Evolutionary conservation across 2,888 invertebrate genomes (phyloP).

Genomic region (Apantesis nais): DNA sequence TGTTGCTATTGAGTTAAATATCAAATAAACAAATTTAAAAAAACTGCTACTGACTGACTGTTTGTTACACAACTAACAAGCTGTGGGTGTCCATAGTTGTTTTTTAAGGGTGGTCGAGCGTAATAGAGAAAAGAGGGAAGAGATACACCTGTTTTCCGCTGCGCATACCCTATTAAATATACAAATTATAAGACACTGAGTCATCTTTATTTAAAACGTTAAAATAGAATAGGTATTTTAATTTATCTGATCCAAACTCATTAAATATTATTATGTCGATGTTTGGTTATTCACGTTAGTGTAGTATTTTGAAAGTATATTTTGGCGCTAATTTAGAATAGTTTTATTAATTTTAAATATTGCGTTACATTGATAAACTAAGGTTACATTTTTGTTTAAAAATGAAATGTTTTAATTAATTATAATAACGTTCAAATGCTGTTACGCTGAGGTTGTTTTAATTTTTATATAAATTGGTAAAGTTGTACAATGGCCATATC

Average conservation of each 20-base stretch:
- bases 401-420: not conserved
- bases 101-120: not conserved
- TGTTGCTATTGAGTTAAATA: not conserved
- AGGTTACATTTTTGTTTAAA: not conserved
- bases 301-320: not conserved
- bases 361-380: not conserved
- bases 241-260: not conserved
- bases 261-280: not conserved
- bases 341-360: not conserved
- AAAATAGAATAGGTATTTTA: not conserved
- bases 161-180: not conserved
- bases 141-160: not conserved
- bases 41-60: not conserved
- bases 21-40: not conserved
- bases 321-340: not conserved
- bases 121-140: not conserved
- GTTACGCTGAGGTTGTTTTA: not conserved
- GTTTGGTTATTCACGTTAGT: not conserved
- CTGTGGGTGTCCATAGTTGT: not conserved
- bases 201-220: not conserved
- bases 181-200: not conserved
- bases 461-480: not conserved
- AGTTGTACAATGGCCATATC: not conserved
- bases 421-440: not conserved
- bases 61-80: not conserved